Evolutionary conservation across 2,888 invertebrate genomes (phyloP), one percentile per base, ranked within the genome.

Genomic region (Hydrotaea cyrtoneurina): DNA sequence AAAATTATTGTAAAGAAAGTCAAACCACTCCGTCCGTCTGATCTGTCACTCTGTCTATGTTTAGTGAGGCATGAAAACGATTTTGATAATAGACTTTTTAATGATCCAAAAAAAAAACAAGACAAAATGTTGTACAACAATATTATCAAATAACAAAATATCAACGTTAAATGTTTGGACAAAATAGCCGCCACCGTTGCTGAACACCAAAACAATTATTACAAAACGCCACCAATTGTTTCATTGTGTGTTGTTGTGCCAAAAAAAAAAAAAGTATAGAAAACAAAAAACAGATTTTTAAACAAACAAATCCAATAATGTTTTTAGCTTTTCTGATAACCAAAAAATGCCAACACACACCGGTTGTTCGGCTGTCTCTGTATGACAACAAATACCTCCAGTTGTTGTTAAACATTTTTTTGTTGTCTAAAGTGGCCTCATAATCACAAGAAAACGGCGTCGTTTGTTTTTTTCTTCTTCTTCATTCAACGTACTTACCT

Each of bases 71-170:
- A 19, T n/a, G 17, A 53, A 43, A 66, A 66, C 21, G 11, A 62
- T 7, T 62, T 66, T 66, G 66, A 66, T n/a, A n/a, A n/a, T 66
- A 66, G 26, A 66, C 43, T n/a, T 66, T 66, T 39, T 19, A 39
- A 66, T 11, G 66, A 66, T 66, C n/a, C n/a, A 43, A 31, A 31
- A 59, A 26, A 39, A 62, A 10, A 15, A 62, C 15, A 15, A 15
- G n/a, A n/a, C n/a, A 13, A 31, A 62, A 62, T 10, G 17, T 13
- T 11, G 19, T 26, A 23, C 59, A 59, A 15, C 59, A 26, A 31
- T 26, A 7, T 64, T 39, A 55, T 39, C 17, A 66, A 66, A 62
- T 26, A 31, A 26, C 36, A 62, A 43, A 43, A 66, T 66, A 19
- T 2, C 10, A 2, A 13, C 3, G 8, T 43, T 66, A 66, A 66